These are phyloP conservation scores for Galendromus occidentalis DNA, from an alignment of 1,140 invertebrate species.

Conservation along the genomic window DNA sequence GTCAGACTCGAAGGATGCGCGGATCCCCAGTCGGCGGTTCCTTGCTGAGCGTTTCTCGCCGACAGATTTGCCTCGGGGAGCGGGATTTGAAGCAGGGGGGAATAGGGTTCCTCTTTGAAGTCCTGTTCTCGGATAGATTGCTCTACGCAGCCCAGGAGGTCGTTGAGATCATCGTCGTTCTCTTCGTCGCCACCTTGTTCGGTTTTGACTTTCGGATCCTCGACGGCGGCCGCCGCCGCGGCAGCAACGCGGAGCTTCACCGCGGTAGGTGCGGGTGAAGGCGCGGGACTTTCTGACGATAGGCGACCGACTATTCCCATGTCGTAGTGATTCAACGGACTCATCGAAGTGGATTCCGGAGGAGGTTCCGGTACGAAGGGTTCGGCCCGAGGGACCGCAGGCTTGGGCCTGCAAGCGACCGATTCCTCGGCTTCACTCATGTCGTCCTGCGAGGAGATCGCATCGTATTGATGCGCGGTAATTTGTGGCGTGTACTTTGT, in stretches of 20 bases:
- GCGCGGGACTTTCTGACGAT: background rate
- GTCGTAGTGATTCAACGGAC: constrained; percentile 2
- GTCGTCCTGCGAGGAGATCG: constrained; percentile 4
- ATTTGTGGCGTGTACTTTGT: background rate
- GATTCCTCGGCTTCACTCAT: background rate
- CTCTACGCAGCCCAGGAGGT: background rate
- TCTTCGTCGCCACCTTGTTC: background rate
- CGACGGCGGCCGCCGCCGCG: background rate
- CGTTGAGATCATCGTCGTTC: constrained; percentile 6
- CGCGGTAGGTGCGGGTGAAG: background rate
- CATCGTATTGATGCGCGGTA: background rate
- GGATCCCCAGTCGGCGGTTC: background rate
- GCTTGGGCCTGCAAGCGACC: background rate
- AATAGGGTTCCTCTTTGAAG: constrained; percentile 7
- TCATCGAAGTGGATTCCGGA: constrained; percentile 4
- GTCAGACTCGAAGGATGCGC: background rate
- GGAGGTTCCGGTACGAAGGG: background rate
- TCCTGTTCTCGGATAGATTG: constrained; percentile 5
- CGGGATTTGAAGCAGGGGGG: background rate
- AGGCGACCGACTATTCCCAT: background rate
- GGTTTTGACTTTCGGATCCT: background rate
- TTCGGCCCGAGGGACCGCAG: background rate
- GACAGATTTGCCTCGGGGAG: background rate
- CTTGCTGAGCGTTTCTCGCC: background rate
- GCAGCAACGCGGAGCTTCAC: background rate